Percentiles rank a stretch among this genome's conserved stretches.
Conservation (phyloP, 1,140 invertebrate species). For the Onthophagus taurus region DNA sequence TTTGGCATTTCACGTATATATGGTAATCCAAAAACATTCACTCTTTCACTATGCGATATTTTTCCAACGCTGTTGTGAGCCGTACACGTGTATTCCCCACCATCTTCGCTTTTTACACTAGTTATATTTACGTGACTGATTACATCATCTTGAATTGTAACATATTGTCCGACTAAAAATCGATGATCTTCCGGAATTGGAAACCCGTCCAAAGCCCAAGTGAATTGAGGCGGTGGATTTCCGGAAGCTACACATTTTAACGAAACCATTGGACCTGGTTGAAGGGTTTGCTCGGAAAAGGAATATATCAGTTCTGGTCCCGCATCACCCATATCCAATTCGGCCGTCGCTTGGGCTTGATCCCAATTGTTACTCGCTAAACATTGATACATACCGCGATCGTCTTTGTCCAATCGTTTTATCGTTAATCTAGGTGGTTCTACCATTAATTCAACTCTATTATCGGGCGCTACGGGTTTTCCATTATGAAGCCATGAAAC, state of each 20-base stretch:
- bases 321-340: constrained; percentile 74
- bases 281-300: constrained; percentile 83
- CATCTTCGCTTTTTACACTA: constrained; percentile 78
- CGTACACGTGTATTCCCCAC: constrained; percentile 81
- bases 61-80: constrained; percentile 72
- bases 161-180: constrained; percentile 83
- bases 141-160: constrained; percentile 83
- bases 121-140: constrained; percentile 93
- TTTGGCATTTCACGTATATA: constrained; percentile 86
- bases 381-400: constrained; percentile 85
- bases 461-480: constrained; percentile 54
- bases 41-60: constrained; percentile 66
- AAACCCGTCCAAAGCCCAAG: constrained; percentile 81
- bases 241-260: constrained; percentile 85
- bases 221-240: constrained; percentile 82
- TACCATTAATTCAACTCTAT: constrained; percentile 45
- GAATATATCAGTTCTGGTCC: constrained; percentile 77
- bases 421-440: constrained; percentile 51
- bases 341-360: constrained; percentile 72
- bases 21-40: constrained; percentile 86
- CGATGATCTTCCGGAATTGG: constrained; percentile 62
- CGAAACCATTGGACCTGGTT: constrained; percentile 78
- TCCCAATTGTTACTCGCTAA: constrained; percentile 77
- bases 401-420: constrained; percentile 59
- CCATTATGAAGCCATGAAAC: constrained; percentile 80